Evolutionary conservation across 92 coral and sea anemone species (phyloP), one percentile per base, ranked within the genome.

Genomic region (Epizoanthus scotinus): DNA sequence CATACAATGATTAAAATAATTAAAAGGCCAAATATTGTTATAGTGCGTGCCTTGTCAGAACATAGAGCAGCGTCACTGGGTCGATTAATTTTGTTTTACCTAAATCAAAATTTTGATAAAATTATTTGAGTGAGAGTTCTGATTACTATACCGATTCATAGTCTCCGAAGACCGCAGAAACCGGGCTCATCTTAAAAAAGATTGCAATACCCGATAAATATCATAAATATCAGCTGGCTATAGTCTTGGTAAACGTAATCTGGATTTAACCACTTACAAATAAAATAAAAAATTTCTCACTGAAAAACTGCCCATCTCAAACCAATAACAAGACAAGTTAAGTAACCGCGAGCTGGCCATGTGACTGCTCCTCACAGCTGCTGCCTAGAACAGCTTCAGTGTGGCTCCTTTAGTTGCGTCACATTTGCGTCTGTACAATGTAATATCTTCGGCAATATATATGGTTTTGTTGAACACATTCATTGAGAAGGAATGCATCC

Each of bases 81-180:
- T 67, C 73, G 19, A 42, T 68, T 68, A 42, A 68, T 28, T 68
- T 68, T 40, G n/a, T n/a, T 18, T 38, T 25, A 68, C 22, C 73
- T 19, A n/a, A 42, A 68, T 44, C 55, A 12, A 14, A 38, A 18
- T 44, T 42, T 68, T 68, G 14, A 31, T 68, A 38, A 68, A 68
- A 53, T 64, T 26, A 1, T 34, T 40, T 68, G 73, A 68, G 73
- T 40, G 73, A 53, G 54, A 19, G 73, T 36, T 68, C 54, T 27
- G 31, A 12, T 9, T 42, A 6, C 54, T 38, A 36, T 24, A 40
- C 55, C 40, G 22, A 68, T 68, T 68, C 25, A 27, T 8, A 25
- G 38, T 68, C 55, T 68, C 38, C n/a, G 50, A 29, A n/a, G 15
- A 68, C 73, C 73, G 14, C 57, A 36, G 7, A 68, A 68, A 68